These are phyloP conservation scores for Setophaga coronata DNA, from an alignment of 2,113 vertebrate species.

Conservation along the genomic window DNA sequence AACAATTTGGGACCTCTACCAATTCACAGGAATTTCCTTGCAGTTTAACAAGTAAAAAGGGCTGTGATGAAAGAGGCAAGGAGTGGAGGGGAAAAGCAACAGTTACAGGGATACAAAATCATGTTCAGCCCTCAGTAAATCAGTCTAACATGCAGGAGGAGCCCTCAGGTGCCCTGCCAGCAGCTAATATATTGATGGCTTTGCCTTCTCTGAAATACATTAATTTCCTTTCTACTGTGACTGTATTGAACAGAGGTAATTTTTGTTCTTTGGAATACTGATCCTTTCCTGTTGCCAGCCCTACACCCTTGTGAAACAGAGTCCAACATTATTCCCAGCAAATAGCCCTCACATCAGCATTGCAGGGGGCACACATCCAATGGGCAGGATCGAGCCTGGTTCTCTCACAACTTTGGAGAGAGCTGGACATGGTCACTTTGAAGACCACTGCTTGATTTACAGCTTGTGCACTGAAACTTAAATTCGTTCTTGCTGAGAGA, in stretches of 20 bases:
- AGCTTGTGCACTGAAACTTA: neutral
- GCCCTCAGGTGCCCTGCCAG: fast-evolving
- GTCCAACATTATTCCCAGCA: neutral
- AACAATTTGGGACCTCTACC: neutral
- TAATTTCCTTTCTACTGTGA: neutral
- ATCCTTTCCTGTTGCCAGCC: fast-evolving
- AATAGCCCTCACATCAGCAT: neutral
- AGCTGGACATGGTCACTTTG: neutral
- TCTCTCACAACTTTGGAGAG: neutral
- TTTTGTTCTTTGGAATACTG: neutral
- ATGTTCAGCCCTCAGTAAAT: neutral
- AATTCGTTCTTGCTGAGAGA: neutral
- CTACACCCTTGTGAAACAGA: neutral
- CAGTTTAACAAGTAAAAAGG: neutral
- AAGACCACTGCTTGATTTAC: neutral
- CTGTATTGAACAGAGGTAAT: neutral
- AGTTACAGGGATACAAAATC: neutral
- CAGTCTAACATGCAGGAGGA: neutral
- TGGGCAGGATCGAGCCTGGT: fast-evolving
- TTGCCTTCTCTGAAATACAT: neutral
- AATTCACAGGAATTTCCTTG: neutral
- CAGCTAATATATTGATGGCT: neutral
- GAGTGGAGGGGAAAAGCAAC: neutral
- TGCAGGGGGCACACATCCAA: neutral
- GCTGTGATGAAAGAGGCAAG: neutral